phyloP scores from a whole-genome alignment of 2,888 invertebrate species.

The Noctua janthina region DNA sequence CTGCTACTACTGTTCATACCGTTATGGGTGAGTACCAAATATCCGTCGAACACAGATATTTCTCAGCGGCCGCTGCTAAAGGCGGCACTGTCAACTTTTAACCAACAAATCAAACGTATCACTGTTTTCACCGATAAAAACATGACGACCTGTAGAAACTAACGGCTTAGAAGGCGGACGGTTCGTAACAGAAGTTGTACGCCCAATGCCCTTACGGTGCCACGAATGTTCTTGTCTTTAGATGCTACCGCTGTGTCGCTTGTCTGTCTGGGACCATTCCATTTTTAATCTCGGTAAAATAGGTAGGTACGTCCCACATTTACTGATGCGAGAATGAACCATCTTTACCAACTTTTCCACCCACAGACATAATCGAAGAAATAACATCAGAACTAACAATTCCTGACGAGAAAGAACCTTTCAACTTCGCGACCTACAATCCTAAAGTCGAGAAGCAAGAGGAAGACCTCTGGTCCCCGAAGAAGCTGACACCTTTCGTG shows the following conservation, averaged over 20 bases:
- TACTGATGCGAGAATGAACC: neutral
- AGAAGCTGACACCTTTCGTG: constrained; percentile 89
- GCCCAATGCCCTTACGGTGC: neutral
- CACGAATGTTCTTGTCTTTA: neutral
- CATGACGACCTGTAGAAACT: neutral
- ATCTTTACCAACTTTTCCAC: neutral
- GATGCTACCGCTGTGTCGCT: neutral
- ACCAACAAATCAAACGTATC: neutral
- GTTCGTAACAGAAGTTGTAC: neutral
- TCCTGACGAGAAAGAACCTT: constrained; percentile 87
- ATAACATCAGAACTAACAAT: constrained; percentile 82
- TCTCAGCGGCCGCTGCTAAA: neutral
- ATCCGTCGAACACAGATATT: neutral
- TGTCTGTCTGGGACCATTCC: neutral
- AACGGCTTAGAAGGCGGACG: neutral
- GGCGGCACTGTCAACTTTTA: neutral
- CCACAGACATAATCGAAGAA: constrained; percentile 88
- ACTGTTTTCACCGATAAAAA: neutral
- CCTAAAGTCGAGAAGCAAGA: constrained; percentile 83
- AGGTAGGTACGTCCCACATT: neutral
- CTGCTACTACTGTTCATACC: constrained; percentile 93
- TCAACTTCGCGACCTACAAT: constrained; percentile 85
- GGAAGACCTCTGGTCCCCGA: constrained; percentile 93
- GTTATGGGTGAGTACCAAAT: constrained; percentile 88
- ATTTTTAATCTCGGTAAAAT: neutral